phyloP scores from a whole-genome alignment of 2,888 invertebrate genomes.

The Lasioglossum villosulum region DNA sequence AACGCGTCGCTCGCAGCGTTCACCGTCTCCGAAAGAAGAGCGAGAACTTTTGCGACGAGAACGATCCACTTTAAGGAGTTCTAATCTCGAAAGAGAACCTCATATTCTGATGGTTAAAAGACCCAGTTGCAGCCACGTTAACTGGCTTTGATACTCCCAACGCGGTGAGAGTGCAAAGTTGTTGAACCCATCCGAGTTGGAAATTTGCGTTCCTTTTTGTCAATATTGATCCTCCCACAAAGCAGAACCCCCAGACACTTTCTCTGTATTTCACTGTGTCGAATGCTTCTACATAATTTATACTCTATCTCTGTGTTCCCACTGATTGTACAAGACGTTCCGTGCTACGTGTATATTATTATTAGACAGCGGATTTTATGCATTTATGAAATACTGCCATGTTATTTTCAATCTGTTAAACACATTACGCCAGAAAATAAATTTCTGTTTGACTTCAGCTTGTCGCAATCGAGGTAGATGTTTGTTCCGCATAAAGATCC shows the following conservation, averaged over 20 bases:
- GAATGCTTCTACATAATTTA: background rate
- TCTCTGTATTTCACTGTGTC: background rate
- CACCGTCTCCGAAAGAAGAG: background rate
- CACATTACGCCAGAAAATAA: no score
- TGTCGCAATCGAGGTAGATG: no score
- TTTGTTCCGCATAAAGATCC: no score
- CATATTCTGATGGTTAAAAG: background rate
- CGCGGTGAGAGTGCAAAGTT: background rate
- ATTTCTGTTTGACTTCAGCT: no score
- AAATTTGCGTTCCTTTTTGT: background rate
- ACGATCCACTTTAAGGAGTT: background rate
- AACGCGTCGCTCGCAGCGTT: background rate
- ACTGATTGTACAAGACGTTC: no score
- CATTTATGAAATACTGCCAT: no score
- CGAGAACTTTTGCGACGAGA: background rate
- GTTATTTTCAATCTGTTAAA: no score
- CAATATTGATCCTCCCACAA: background rate
- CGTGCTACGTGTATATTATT: no score
- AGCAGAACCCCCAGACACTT: background rate
- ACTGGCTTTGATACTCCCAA: background rate
- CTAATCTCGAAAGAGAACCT: conserved; percentile 4
- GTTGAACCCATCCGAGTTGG: background rate
- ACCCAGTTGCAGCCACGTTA: background rate
- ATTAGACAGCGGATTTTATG: no score
- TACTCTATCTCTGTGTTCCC: background rate